Evolutionary conservation across 1,140 invertebrate genomes (phyloP).

Genomic region (Medauroidea extradentata): DNA sequence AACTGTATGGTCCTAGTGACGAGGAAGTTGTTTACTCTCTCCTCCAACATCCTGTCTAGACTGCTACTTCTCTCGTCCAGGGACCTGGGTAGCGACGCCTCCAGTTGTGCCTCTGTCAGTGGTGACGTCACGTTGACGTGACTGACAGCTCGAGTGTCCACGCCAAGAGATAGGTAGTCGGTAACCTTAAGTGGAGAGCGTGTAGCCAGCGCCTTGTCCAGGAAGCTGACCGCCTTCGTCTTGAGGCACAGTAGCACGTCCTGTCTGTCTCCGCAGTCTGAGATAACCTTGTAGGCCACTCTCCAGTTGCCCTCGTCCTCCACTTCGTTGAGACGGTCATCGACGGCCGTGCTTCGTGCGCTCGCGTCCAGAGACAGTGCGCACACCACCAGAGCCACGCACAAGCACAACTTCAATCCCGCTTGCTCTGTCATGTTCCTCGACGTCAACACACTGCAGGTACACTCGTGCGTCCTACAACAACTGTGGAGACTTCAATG

Average conservation of each 20-base stretch:
- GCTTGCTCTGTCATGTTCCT: no score
- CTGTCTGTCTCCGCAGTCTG: conserved; percentile 8
- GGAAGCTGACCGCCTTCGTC: conserved; percentile 17
- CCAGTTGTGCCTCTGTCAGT: conserved; percentile 53
- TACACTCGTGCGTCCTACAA: no score
- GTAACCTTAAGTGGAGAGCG: neutral
- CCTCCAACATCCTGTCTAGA: conserved; percentile 66
- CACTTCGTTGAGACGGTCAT: conserved; percentile 1
- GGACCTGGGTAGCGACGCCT: conserved; percentile 62
- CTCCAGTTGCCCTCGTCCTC: conserved; percentile 7
- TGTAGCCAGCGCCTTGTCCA: conserved; percentile 6
- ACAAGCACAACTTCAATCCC: no score
- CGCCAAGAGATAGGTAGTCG: conserved; percentile 4
- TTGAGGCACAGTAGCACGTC: conserved; percentile 15
- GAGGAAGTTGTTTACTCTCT: conserved; percentile 67
- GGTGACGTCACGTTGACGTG: neutral
- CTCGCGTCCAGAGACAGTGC: no score
- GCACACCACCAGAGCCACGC: no score
- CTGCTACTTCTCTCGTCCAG: conserved; percentile 64
- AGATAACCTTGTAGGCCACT: conserved; percentile 6
- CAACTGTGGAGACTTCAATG: no score
- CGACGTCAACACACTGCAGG: no score
- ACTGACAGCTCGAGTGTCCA: neutral
- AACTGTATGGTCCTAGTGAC: conserved; percentile 72
- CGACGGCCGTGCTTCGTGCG: neutral